Base-by-base conservation (phyloP, 2,113 vertebrate genomes). In the Petaurus breviceps region DNA sequence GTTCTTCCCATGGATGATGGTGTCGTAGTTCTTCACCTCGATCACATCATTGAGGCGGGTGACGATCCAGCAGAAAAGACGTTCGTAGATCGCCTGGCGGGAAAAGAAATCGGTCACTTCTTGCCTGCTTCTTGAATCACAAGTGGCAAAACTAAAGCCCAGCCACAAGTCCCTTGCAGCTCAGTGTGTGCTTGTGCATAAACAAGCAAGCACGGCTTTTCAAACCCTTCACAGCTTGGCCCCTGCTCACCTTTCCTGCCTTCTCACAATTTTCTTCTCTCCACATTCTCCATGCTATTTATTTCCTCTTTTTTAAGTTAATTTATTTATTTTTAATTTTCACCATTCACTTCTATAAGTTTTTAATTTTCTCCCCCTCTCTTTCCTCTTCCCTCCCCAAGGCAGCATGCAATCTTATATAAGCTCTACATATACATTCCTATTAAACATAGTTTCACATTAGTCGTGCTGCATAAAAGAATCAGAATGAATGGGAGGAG, bases 41-140 rank as follows among this genome's bases (percentile, higher is more conserved):
- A 99, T 99, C 26, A 99, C 98, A 46, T 99, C 99, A 51, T 99
- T 99, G 97, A 99, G 99, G 92, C 99, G 99, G 3, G 98, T 99
- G 93, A 99, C 99, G 0, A 99, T 99, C 99, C 99, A 99, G 97
- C 99, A 99, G 94, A 99, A 99, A 94, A 99, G 99, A 0, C 99
- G 99, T 94, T 99, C 99, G 0, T 99, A 99, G 97, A 99, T 99
- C 2, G 99, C 99, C 99, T 99, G 98, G 25, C 94, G 96, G 95
- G 90, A 96, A 94, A 50, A 98, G 50, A 97, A 90, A 94, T 0
- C 0, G 0, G 0, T 94, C 55, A 93, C 55, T 91, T 90, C 61
- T 47, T 94, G 92, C 23, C 92, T 1, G 0, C 3, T 24, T 50
- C 51, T 55, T 90, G 51, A 28, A 92, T 95, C 53, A 22, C 22